Evolutionary conservation across 2,797 vertebrate genomes (phyloP), one percentile per base, ranked within the genome.

Genomic region (Danio albolineatus): DNA sequence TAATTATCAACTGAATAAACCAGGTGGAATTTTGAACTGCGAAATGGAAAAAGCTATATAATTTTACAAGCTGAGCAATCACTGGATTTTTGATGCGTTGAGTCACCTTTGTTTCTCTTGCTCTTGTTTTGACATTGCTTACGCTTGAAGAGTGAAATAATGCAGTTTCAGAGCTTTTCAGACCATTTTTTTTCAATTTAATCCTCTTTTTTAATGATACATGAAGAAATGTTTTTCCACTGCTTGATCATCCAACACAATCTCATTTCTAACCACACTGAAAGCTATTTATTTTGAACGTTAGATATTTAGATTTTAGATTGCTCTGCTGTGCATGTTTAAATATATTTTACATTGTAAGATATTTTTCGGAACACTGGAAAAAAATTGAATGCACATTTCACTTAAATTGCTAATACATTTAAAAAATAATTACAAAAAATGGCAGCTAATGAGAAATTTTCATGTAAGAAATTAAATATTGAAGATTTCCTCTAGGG

Each of bases 11-110:
- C 82, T 76, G 80, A 93, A 93, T 90, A 90, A 92, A 92, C 90
- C 85, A 87, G 16, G 67, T 89, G 92, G 92, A 94, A 94, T 94
- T 89, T 80, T 88, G 88, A 90, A 91, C 85, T 84, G 87, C 86
- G 89, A 90, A 89, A 88, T 94, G 94, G 94, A 94, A 94, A 95
- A 95, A 94, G 87, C 90, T 84, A 84, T 93, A 93, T 92, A 93
- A 92, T 89, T 95, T 94, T 92, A 95, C 88, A 89, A 92, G 92
- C 90, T 65, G 85, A 70, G 85, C 87, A 92, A 93, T 92, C 89
- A 87, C 69, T 66, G 79, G 38, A 91, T 92, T 83, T 90, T 87
- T 91, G 86, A 82, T 86, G 85, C 70, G 87, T 90, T 86, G 84
- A 85, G 89, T 93, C 91, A 91, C 86, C 69, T 86, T 80, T 78